Conservation (phyloP, 1,140 invertebrate genomes). For the Trachymyrmex cornetzi region DNA sequence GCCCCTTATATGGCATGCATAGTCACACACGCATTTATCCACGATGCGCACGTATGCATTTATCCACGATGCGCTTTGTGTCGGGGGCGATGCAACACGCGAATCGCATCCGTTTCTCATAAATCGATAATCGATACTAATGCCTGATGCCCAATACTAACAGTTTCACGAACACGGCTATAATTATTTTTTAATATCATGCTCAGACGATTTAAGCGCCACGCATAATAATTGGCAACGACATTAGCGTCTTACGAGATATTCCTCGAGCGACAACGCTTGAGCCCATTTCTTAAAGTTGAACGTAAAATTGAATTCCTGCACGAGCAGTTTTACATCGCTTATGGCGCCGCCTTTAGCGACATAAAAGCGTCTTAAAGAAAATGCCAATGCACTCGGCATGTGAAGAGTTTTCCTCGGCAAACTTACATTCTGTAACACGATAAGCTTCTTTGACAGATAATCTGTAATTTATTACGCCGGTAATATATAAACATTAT, state of each 20-base stretch:
- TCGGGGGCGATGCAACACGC: background rate
- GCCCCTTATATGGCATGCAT: conserved; percentile 60
- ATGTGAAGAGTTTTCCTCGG: background rate
- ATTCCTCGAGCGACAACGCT: conserved; percentile 28
- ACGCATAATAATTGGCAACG: conserved; percentile 56
- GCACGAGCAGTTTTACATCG: conserved; percentile 59
- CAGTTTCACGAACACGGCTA: background rate
- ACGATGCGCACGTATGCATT: conserved; percentile 3
- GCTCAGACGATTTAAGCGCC: conserved; percentile 17
- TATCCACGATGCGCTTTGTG: conserved; percentile 37
- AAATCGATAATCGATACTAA: conserved; percentile 62
- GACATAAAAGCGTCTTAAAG: conserved; percentile 47
- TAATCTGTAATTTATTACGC: conserved; percentile 17
- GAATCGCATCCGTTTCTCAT: conserved; percentile 53
- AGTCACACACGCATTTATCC: conserved; percentile 34
- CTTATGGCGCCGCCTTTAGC: conserved; percentile 50
- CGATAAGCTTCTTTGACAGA: conserved; percentile 26
- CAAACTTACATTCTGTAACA: conserved; percentile 34
- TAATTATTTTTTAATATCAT: conserved; percentile 61
- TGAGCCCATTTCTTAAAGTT: conserved; percentile 54
- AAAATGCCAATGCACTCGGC: conserved; percentile 39
- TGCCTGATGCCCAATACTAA: background rate
- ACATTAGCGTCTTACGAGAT: conserved; percentile 48
- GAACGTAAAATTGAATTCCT: conserved; percentile 61
- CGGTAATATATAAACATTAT: background rate